These are phyloP conservation scores for Scartelaos histophorus DNA, from an alignment of 2,113 vertebrate species.

Conservation along the genomic window DNA sequence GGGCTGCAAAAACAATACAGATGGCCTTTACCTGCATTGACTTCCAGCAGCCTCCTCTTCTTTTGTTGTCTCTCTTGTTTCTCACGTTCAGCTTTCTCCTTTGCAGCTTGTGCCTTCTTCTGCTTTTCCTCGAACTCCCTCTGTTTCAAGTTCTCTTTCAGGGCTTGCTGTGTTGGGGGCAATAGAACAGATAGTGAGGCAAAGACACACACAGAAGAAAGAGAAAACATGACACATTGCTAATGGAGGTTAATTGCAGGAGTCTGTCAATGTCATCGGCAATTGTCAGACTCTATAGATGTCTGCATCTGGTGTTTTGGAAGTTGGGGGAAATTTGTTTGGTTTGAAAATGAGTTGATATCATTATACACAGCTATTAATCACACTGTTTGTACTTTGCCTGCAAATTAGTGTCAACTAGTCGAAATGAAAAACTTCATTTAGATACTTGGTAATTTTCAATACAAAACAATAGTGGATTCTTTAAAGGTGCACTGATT, in stretches of 20 bases:
- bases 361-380: neutral
- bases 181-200: neutral
- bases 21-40: conserved; percentile 84
- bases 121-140: conserved; percentile 92
- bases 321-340: conserved; percentile 2
- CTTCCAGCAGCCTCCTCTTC: conserved; percentile 89
- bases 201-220: conserved; percentile 8
- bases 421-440: neutral
- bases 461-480: too few species aligned
- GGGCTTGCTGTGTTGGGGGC: conserved; percentile 82
- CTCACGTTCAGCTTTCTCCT: conserved; percentile 93
- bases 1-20: neutral
- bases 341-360: neutral
- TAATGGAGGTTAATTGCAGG: conserved; percentile 65
- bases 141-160: conserved; percentile 87
- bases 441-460: neutral
- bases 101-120: conserved; percentile 85
- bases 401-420: neutral
- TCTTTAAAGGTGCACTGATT: too few species aligned
- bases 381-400: neutral
- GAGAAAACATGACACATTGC: conserved; percentile 33
- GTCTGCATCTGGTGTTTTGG: neutral
- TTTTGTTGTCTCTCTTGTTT: conserved; percentile 89
- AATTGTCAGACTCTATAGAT: conserved; percentile 40
- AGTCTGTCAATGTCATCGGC: conserved; percentile 43